Evolutionary conservation across 1,140 invertebrate genomes (phyloP).

Genomic region (Drosophila ambigua): DNA sequence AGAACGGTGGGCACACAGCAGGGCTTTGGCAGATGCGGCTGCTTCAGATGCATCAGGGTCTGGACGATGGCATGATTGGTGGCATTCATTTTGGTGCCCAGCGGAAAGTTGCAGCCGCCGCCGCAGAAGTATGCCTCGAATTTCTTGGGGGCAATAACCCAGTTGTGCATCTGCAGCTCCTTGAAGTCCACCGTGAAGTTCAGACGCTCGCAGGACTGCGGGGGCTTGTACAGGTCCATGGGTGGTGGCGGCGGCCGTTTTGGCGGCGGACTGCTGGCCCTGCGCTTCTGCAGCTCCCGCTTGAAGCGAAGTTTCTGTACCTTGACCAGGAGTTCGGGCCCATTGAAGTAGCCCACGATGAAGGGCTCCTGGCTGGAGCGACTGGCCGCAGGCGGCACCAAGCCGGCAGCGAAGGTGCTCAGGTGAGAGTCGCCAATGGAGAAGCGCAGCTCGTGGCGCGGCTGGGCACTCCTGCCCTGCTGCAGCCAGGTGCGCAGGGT

Average conservation of each 20-base stretch:
- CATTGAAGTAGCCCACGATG: slow-evolving; percentile 79
- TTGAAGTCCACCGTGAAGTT: slow-evolving; percentile 81
- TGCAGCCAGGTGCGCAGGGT: slow-evolving; percentile 58
- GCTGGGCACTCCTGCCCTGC: slow-evolving; percentile 22
- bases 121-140: slow-evolving; percentile 81
- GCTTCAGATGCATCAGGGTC: slow-evolving; percentile 79
- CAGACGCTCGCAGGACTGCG: slow-evolving; percentile 74
- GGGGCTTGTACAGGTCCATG: slow-evolving; percentile 48
- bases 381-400: slow-evolving; percentile 43
- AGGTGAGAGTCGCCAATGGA: slow-evolving; percentile 44
- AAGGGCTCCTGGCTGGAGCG: slow-evolving; percentile 66
- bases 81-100: slow-evolving; percentile 82
- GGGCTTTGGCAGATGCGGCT: slow-evolving; percentile 77
- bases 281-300: slow-evolving; percentile 65
- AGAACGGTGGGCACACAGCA: slow-evolving; percentile 77
- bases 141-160: slow-evolving; percentile 81
- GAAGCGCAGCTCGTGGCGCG: slow-evolving; percentile 61
- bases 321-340: slow-evolving; percentile 74
- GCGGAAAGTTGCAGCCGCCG: slow-evolving; percentile 79
- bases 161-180: slow-evolving; percentile 78
- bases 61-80: slow-evolving; percentile 83
- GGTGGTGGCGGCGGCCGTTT: slow-evolving; percentile 6
- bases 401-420: slow-evolving; percentile 38
- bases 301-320: slow-evolving; percentile 74
- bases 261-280: slow-evolving; percentile 8